phyloP scores from a whole-genome alignment of 2,888 invertebrate species.

The Eristalis intricaria region DNA sequence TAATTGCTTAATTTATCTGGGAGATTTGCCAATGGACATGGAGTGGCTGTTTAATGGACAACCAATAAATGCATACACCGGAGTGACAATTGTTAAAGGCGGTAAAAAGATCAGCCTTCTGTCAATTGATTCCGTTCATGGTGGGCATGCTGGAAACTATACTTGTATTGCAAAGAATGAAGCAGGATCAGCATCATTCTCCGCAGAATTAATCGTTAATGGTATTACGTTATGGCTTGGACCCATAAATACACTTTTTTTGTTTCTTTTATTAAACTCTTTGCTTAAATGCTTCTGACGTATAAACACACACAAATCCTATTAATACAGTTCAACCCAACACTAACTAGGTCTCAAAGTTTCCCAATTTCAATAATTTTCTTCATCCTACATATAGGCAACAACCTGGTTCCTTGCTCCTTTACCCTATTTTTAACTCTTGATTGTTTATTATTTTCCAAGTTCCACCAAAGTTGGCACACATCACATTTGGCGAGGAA shows the following conservation, averaged over 20 bases:
- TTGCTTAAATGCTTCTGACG: neutral
- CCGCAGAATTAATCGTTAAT: conserved; percentile 80
- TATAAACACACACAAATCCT: neutral
- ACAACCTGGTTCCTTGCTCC: conserved; percentile 24
- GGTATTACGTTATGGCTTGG: conserved; percentile 74
- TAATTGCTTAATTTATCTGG: conserved; percentile 87
- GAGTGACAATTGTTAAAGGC: conserved; percentile 78
- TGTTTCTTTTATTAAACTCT: conserved; percentile 65
- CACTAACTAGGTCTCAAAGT: neutral
- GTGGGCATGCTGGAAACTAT: conserved; percentile 85
- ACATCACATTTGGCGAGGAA: conserved; percentile 86
- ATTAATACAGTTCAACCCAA: neutral
- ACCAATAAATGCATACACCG: conserved; percentile 77
- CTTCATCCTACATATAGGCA: too few species aligned
- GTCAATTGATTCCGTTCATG: conserved; percentile 85
- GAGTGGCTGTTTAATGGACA: conserved; percentile 83
- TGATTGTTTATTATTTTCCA: conserved; percentile 60
- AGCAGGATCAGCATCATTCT: conserved; percentile 82
- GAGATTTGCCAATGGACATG: conserved; percentile 86
- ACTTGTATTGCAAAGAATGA: conserved; percentile 85
- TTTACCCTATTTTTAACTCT: neutral
- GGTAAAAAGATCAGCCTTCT: conserved; percentile 84
- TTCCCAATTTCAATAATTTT: neutral
- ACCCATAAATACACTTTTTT: neutral
- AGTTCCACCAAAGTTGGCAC: conserved; percentile 86